Evolutionary conservation across 2,888 invertebrate genomes (phyloP).

Genomic region (Dinocampus coccinellae): DNA sequence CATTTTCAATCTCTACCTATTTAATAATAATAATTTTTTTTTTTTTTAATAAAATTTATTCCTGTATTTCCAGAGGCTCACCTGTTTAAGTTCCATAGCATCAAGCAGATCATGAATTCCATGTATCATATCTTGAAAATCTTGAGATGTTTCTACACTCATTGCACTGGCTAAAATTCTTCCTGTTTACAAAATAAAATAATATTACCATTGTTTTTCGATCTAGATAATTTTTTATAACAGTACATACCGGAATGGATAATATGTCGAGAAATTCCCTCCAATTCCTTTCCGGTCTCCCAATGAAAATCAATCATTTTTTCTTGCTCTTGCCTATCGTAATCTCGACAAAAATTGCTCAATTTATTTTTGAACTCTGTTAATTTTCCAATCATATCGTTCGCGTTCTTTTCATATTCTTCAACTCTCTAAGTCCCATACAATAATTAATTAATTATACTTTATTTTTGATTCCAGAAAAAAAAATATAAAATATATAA

Average conservation of each 20-base stretch:
- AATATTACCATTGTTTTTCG: not conserved
- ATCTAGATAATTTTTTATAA: not conserved
- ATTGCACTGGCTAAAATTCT: conserved; percentile 58
- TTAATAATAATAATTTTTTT: not conserved
- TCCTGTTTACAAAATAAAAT: conserved; percentile 48
- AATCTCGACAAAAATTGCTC: conserved; percentile 71
- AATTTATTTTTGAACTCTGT: conserved; percentile 75
- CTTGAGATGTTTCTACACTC: conserved; percentile 72
- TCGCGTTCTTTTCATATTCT: conserved; percentile 76
- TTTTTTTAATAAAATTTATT: not conserved
- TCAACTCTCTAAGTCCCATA: conserved; percentile 74
- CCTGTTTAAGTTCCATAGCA: conserved; percentile 74
- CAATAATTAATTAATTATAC: conserved; percentile 3
- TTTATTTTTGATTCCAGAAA: no score
- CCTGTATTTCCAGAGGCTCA: conserved; percentile 31
- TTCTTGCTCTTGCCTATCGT: conserved; percentile 72
- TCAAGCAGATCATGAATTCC: conserved; percentile 73
- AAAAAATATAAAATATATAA: conserved; percentile 38
- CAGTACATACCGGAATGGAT: conserved; percentile 56
- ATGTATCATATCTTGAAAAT: conserved; percentile 74
- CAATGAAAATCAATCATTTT: conserved; percentile 72
- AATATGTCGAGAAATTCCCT: conserved; percentile 53
- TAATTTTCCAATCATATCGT: conserved; percentile 74
- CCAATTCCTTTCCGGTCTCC: conserved; percentile 70
- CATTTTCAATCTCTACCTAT: conserved; percentile 70